Base-by-base conservation (phyloP, 2,888 invertebrate genomes). In the Apotomis betuletana region DNA sequence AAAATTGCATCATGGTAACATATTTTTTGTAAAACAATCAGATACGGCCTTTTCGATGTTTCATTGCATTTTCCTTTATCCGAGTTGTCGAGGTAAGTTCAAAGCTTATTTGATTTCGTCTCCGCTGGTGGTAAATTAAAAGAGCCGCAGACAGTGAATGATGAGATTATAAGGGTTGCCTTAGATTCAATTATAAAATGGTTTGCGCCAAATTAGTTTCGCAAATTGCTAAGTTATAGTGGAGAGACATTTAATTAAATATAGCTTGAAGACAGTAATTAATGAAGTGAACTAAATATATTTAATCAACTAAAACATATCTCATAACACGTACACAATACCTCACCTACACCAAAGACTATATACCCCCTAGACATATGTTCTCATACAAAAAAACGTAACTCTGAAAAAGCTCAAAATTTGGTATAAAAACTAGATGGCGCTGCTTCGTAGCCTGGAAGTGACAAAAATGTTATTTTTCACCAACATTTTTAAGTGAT, bases 101-200 rank as follows among this genome's bases (percentile, higher is more conserved):
- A 71, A 71, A 13, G 49, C 27, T 71, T 57, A 57, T 67, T 71
- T 62, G 54, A 61, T 67, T 67, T 61, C 9, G 61, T 57, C 61
- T 51, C 38, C 27, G 54, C 52, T 54, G 64, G 64, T 59, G 71
- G 55, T 62, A 67, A 67, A 58, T 70, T 67, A 57, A 65, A 70
- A 70, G 59, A 59, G 64, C 49, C 67, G 36, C 67, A 46, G 41
- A 51, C 55, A 67, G 49, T 57, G 67, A 41, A 61, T 62, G 38
- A 67, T 61, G 61, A 52, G 67, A 67, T 67, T 67, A 67, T 62
- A 58, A 51, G 57, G 60, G 57, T 51, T 44, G n/a, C 9, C 12
- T 38, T 41, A 57, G 49, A 54, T 57, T 13, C 38, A 38, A 36
- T 65, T 55, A 55, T 49, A 49, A 70, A 70, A 61, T 55, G 9